phyloP scores from a whole-genome alignment of 2,797 vertebrate genomes.

The Mergus octosetaceus region DNA sequence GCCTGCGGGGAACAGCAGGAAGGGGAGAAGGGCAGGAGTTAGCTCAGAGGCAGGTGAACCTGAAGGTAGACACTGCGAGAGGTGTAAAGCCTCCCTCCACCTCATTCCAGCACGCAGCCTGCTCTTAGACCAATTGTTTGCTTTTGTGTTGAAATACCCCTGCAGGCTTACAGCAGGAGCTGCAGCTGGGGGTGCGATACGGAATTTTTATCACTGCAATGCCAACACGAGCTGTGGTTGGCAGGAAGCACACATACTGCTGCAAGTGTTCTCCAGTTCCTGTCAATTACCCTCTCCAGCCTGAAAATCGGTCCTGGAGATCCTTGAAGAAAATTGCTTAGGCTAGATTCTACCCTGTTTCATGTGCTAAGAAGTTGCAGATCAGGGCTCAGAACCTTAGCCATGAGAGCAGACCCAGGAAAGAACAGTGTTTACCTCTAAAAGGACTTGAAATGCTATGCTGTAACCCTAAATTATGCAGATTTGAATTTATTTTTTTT shows the following conservation, averaged over 20 bases:
- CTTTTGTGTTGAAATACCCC: background rate
- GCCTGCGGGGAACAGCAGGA: constrained; percentile 76
- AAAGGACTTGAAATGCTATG: background rate
- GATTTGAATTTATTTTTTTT: background rate
- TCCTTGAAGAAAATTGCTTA: background rate
- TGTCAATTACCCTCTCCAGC: background rate
- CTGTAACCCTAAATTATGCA: background rate
- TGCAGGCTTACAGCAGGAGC: background rate
- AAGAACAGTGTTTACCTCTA: background rate
- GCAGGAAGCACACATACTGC: background rate
- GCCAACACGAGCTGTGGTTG: background rate
- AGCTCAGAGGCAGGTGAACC: background rate
- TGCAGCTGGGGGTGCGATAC: background rate
- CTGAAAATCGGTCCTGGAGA: background rate
- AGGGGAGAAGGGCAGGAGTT: background rate
- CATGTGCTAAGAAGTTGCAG: background rate
- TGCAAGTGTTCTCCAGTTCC: background rate
- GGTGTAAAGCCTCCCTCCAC: background rate
- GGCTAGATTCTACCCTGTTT: background rate
- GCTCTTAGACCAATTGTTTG: background rate
- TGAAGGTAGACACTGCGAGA: background rate
- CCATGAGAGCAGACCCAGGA: background rate
- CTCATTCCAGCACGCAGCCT: background rate
- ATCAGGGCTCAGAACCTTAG: background rate
- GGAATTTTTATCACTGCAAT: background rate